Evolutionary conservation across 2,888 invertebrate genomes (phyloP).

Genomic region (Beris morrisii): DNA sequence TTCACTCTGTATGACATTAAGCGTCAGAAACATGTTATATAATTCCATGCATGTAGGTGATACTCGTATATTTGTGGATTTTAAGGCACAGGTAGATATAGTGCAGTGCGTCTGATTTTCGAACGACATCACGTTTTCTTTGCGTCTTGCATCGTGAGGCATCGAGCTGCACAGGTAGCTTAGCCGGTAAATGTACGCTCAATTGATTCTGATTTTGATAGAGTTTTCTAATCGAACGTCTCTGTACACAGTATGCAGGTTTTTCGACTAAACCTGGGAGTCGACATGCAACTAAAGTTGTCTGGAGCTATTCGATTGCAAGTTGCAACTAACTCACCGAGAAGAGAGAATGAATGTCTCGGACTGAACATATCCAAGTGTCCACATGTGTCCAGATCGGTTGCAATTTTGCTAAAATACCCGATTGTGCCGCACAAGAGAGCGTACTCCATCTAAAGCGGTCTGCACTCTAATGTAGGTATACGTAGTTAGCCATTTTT

Average conservation of each 20-base stretch:
- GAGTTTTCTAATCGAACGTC: slow-evolving; percentile 4
- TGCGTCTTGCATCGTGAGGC: no score
- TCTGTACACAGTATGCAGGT: background rate
- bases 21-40: no score
- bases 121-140: no score
- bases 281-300: background rate
- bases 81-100: background rate
- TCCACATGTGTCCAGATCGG: no score
- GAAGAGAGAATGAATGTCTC: background rate
- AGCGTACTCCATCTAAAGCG: background rate
- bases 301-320: background rate
- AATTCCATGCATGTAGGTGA: no score
- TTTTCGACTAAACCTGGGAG: background rate
- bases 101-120: background rate
- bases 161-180: background rate
- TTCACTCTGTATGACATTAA: no score
- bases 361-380: no score
- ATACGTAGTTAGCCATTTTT: slow-evolving; percentile 1
- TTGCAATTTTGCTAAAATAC: no score
- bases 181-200: background rate
- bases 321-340: background rate
- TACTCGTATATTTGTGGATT: no score
- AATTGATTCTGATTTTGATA: slow-evolving; percentile 7
- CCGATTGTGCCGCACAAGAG: no score
- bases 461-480: background rate